Conservation (phyloP, 1,140 invertebrate genomes). For the Glomeris maerens region DNA sequence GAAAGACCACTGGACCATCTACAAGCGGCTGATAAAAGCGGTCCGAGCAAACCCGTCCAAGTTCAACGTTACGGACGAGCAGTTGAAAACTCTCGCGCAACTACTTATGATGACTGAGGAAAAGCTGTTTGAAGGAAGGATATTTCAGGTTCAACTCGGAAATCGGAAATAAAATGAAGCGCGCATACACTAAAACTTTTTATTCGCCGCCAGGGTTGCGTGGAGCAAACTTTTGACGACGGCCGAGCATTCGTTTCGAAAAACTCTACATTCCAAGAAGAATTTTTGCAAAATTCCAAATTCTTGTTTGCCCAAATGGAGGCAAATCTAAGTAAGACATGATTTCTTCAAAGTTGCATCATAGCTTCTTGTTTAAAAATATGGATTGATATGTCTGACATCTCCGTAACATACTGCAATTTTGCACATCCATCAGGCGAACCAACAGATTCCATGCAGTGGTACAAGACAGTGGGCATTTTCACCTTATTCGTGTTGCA, state of each 20-base stretch:
- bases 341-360: neutral
- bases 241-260: conserved; percentile 43
- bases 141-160: conserved; percentile 41
- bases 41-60: conserved; percentile 49
- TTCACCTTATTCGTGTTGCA: conserved; percentile 56
- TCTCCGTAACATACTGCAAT: conserved; percentile 14
- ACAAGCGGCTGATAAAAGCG: conserved; percentile 49
- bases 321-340: conserved; percentile 25
- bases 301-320: conserved; percentile 47
- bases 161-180: neutral
- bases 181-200: neutral
- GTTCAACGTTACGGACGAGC: conserved; percentile 41
- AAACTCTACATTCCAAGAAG: conserved; percentile 47
- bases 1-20: conserved; percentile 52
- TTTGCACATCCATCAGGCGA: conserved; percentile 26
- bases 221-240: conserved; percentile 50
- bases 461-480: conserved; percentile 49
- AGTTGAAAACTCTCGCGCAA: conserved; percentile 48
- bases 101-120: conserved; percentile 48
- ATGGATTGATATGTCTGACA: neutral
- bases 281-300: conserved; percentile 54
- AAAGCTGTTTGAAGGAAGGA: conserved; percentile 42
- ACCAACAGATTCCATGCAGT: conserved; percentile 33
- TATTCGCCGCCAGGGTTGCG: conserved; percentile 28
- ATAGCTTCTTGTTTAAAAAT: neutral